Base-by-base conservation (phyloP, 2,113 vertebrate genomes). In the Phaetusa simplex region DNA sequence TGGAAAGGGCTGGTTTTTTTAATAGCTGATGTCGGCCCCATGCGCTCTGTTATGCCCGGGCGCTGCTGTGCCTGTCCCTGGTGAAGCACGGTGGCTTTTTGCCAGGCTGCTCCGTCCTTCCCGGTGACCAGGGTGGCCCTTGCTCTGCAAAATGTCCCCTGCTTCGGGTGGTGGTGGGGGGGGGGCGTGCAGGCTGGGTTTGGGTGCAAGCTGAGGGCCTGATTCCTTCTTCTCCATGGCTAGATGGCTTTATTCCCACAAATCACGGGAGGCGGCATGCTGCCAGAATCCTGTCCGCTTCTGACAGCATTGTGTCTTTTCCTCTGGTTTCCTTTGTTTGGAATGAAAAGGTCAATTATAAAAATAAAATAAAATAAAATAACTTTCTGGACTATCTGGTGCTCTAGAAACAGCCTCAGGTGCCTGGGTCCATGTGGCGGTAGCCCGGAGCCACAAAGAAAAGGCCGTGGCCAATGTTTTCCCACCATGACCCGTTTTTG, bases 41-140 rank as follows among this genome's bases (percentile, higher is more conserved):
- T 4, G 55, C 0, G 0, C 42, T 32, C 0, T 1, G 34, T 8
- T 6, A 4, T 1, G 64, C 23, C 42, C 11, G 11, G 69, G 56
- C 23, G 3, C 30, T 2, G 22, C 1, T 14, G 53, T 7, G 8
- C 5, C 74, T 21, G 4, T 29, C 53, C 62, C 58, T 26, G 74
- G 9, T 0, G 11, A 42, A 53, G 12, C 15, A 12, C 2, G 2
- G 38, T 1, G 14, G 10, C 29, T 82, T 52, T 34, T 1, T 2
- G 16, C 23, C 59, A 50, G 43, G 22, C 36, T 78, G 45, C 16
- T 62, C 42, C 10, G 0, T 72, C 84, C 14, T 76, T 86, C 24
- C 50, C 4, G 2, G 49, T 70, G 45, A 38, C 14, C 36, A 12
- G 49, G 12, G 8, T 47, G 43, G 47, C 14, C 23, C 24, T 69